These are phyloP conservation scores for Ammodytes marinus DNA, from an alignment of 2,113 vertebrate genomes.

Conservation along the genomic window DNA sequence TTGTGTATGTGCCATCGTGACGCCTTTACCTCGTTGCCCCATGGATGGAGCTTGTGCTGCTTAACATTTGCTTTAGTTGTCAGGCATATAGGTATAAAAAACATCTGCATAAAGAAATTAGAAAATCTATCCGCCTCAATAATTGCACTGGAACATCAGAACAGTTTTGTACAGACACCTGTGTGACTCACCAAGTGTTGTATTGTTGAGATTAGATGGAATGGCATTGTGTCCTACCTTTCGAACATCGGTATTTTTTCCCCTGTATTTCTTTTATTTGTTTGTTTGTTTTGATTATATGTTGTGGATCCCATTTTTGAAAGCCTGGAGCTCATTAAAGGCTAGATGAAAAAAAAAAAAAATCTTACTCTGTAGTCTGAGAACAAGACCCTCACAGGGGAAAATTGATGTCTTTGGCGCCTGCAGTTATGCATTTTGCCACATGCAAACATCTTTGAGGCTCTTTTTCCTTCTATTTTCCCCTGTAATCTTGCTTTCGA, in stretches of 20 bases:
- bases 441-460: constrained; percentile 15
- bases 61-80: not conserved
- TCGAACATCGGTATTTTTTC: not conserved
- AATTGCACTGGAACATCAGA: not conserved
- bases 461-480: not conserved
- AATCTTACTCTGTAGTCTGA: not conserved
- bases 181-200: not conserved
- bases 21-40: not conserved
- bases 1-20: not conserved
- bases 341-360: not conserved
- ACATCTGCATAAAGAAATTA: not conserved
- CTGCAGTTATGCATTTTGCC: constrained; percentile 6
- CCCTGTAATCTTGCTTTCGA: constrained; percentile 33
- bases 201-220: not conserved
- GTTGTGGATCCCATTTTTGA: not conserved
- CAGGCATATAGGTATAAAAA: not conserved
- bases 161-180: not conserved
- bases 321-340: not conserved
- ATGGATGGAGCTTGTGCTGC: not conserved
- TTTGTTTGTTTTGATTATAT: not conserved
- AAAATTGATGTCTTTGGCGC: not conserved
- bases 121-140: not conserved
- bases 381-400: not conserved
- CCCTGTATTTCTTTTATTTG: not conserved
- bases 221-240: not conserved